Percentiles rank a stretch among this genome's conserved stretches.
These are phyloP conservation scores for Apostichopus japonicus DNA, from an alignment of 35 echinoderm and acorn worm species.

Conservation along the genomic window DNA sequence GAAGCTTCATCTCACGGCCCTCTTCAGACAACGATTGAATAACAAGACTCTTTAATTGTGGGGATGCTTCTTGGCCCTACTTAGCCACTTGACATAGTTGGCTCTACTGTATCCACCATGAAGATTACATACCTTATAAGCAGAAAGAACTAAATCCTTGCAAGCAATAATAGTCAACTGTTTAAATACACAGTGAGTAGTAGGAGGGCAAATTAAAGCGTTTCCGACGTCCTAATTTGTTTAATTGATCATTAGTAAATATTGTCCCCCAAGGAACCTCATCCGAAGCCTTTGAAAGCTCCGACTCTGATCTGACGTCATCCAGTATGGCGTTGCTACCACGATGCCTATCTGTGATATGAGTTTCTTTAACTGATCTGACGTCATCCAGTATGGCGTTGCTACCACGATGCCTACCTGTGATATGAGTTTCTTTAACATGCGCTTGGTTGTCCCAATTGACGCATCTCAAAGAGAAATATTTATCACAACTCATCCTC, in stretches of 20 bases:
- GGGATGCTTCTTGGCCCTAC: constrained; percentile 13
- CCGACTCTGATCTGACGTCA: neutral
- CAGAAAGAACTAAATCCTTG: neutral
- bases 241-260: constrained; percentile 29
- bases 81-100: constrained; percentile 33
- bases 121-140: neutral
- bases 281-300: neutral
- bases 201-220: no score
- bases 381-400: neutral
- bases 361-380: neutral
- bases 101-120: neutral
- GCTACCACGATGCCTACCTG: neutral
- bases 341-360: neutral
- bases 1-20: constrained; percentile 5
- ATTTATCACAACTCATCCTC: neutral
- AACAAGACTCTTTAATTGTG: constrained; percentile 15
- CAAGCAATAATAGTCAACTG: neutral
- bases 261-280: neutral
- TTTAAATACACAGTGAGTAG: neutral
- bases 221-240: constrained; percentile 33
- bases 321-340: neutral
- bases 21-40: constrained; percentile 5
- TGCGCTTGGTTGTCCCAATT: neutral
- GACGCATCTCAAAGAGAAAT: neutral
- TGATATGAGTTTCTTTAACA: neutral